phyloP scores from a whole-genome alignment of 2,113 vertebrate species.

The Piprites chloris region DNA sequence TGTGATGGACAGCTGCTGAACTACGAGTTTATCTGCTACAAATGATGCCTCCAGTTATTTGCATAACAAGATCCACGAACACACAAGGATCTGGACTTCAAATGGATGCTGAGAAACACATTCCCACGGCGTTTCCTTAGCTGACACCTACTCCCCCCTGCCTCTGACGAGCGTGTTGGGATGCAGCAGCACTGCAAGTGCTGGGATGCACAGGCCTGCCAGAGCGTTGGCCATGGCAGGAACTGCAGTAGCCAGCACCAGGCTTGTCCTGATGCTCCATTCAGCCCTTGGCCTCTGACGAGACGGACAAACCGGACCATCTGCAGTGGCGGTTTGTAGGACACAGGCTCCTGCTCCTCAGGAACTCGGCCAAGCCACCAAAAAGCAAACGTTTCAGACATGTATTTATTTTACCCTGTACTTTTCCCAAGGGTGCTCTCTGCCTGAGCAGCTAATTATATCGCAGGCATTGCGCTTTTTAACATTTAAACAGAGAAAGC shows the following conservation, averaged over 20 bases:
- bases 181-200: neutral
- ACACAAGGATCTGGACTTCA: neutral
- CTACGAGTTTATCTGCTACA: neutral
- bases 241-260: neutral
- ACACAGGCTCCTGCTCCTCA: neutral
- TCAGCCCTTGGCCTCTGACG: neutral
- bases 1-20: neutral
- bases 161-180: neutral
- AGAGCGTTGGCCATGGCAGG: neutral
- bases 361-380: slow-evolving; percentile 42
- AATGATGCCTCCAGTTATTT: neutral
- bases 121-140: neutral
- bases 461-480: neutral
- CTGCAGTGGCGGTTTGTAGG: neutral
- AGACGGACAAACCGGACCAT: neutral
- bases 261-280: neutral
- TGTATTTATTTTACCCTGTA: slow-evolving; percentile 45
- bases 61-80: neutral
- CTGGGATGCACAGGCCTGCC: neutral
- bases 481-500: slow-evolving; percentile 33
- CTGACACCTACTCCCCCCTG: neutral
- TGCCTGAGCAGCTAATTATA: slow-evolving; percentile 40
- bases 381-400: slow-evolving; percentile 38
- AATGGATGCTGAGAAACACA: neutral
- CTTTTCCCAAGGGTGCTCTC: slow-evolving; percentile 41